Percentiles rank a stretch among this genome's conserved stretches.
These are phyloP conservation scores for Somateria mollissima DNA, from an alignment of 2,797 vertebrate species.

Conservation along the genomic window DNA sequence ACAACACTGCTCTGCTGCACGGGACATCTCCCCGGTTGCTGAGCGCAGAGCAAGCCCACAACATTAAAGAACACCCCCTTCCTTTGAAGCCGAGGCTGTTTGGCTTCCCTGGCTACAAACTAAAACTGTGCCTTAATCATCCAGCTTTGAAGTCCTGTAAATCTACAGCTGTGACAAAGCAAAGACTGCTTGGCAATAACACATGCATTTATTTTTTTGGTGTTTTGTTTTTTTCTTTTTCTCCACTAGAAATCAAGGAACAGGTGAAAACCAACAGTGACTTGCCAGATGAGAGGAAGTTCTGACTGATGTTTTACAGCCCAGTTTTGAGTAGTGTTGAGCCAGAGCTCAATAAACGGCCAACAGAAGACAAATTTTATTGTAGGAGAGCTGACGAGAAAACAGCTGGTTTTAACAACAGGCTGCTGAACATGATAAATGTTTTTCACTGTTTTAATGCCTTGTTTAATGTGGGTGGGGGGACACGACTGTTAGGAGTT, in stretches of 20 bases:
- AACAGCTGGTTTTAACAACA: not conserved
- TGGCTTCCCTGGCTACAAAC: slow-evolving; percentile 28
- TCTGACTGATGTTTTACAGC: not conserved
- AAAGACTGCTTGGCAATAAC: slow-evolving; percentile 13
- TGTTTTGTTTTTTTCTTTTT: not conserved
- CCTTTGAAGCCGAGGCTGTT: slow-evolving; percentile 47
- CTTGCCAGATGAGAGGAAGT: not conserved
- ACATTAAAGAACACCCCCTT: slow-evolving; percentile 25
- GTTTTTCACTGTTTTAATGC: not conserved
- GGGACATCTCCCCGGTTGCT: not conserved
- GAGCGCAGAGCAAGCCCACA: not conserved
- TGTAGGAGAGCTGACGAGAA: not conserved
- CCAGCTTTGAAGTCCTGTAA: slow-evolving; percentile 49
- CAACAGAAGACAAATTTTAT: not conserved
- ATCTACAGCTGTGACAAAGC: slow-evolving; percentile 26
- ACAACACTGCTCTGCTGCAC: slow-evolving; percentile 15
- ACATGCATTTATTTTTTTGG: not conserved
- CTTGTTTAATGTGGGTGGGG: not conserved
- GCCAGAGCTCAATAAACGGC: not conserved
- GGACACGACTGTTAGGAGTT: not conserved
- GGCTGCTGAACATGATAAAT: not conserved
- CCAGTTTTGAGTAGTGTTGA: not conserved
- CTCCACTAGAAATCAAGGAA: not conserved
- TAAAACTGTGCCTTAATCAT: slow-evolving; percentile 36
- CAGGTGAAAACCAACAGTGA: not conserved